Evolutionary conservation across 2,888 invertebrate species (phyloP), one percentile per base, ranked within the genome.

Genomic region (Dryadula phaetusa): DNA sequence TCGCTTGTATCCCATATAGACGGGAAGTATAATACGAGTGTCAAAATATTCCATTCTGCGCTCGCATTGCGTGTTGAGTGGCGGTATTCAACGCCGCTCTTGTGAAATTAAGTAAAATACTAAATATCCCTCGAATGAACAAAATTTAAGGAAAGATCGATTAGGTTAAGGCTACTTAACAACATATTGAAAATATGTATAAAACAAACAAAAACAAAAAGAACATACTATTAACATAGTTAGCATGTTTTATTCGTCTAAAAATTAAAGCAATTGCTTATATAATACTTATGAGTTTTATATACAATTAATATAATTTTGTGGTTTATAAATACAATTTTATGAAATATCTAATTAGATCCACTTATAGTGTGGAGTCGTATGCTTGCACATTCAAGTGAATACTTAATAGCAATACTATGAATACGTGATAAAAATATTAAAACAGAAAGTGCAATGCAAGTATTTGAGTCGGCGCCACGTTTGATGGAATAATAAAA

Each of bases 401-500:
- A 60, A 70, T 49, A 66, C 34, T 64, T 70, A 67, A 67, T 44
- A 61, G 64, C 62, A 61, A 67, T 49, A 64, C 66, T 67, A 65
- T 65, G 61, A 72, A 63, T 62, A 62, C 64, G 62, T 67, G 69
- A 67, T 66, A 62, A 66, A 70, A 61, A 64, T 69, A 70, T 70
- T 73, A 66, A 70, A 69, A 69, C 67, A 25, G 44, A 70, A 70
- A 70, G 54, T 70, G 70, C 67, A 70, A 16, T 56, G 64, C 61
- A 64, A 70, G 70, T 67, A 56, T 69, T 66, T 56, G 53, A 62
- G 64, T 63, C 47, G 63, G 68, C 66, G 65, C 66, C 65, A 58
- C 60, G 66, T 74, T 86, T 84, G 83, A 86, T 85, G 82, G 84
- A 86, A 85, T 83, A 86, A 85, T 86, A 87, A 86, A 87, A 78